A percentile compares a stretch with the other conserved stretches of the same genome.
Evolutionary conservation across 2,888 invertebrate species (phyloP).

Genomic region (Drosophila rubida): DNA sequence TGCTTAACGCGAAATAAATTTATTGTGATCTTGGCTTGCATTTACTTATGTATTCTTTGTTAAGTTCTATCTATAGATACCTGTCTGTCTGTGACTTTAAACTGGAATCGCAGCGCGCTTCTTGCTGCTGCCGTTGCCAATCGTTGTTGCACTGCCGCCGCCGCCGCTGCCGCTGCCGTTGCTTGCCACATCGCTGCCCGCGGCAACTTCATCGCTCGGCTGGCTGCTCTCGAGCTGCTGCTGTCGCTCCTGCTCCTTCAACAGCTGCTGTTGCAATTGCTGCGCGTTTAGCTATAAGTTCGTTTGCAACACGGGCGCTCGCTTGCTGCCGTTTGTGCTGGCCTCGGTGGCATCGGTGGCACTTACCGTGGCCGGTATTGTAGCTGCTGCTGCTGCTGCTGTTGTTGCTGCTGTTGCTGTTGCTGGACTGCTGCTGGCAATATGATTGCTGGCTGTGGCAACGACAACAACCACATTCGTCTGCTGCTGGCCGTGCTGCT

Average conservation of each 20-base stretch:
- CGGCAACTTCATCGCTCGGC: conserved; percentile 24
- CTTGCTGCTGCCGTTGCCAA: conserved; percentile 52
- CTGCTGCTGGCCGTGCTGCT: conserved; percentile 79
- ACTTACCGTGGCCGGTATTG: conserved; percentile 6
- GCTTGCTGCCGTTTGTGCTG: conserved; percentile 53
- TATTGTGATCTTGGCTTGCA: no score
- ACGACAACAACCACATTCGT: conserved; percentile 46
- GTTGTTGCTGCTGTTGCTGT: conserved; percentile 21
- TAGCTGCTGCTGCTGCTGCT: conserved; percentile 10
- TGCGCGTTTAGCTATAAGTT: conserved; percentile 84
- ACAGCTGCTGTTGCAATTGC: conserved; percentile 67
- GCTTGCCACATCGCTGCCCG: conserved; percentile 43
- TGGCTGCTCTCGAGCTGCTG: conserved; percentile 40
- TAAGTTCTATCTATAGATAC: conserved; percentile 11
- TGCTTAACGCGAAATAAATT: no score
- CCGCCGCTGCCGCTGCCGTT: conserved; percentile 54
- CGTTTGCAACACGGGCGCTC: conserved; percentile 69
- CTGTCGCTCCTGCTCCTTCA: conserved; percentile 68
- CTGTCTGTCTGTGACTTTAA: conserved; percentile 42
- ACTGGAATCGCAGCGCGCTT: conserved; percentile 83
- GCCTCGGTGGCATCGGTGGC: conserved; percentile 25
- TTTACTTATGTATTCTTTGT: conserved; percentile 2
- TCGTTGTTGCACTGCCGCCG: conserved; percentile 50
- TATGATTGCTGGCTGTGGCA: conserved; percentile 42
- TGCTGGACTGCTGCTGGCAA: conserved; percentile 32